Evolutionary conservation across 2,113 vertebrate genomes (phyloP).

Genomic region (Elgaria multicarinata): DNA sequence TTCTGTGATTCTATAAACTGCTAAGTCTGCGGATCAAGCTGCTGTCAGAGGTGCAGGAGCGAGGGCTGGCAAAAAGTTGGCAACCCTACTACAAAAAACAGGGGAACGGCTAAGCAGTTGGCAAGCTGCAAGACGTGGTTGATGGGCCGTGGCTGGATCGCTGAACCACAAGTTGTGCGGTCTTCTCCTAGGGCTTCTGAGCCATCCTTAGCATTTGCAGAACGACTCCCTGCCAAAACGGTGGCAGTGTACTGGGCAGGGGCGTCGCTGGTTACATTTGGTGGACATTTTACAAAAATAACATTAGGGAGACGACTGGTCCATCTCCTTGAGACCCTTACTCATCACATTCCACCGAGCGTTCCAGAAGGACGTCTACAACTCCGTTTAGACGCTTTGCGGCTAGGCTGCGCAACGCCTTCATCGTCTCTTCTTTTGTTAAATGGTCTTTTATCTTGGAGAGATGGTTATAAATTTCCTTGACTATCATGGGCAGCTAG

Average conservation of each 20-base stretch:
- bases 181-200: too few relatives aligned
- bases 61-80: neutral
- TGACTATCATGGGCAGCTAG: constrained; percentile 1
- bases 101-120: neutral
- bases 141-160: neutral
- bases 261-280: neutral
- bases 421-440: neutral
- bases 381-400: neutral
- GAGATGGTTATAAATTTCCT: neutral
- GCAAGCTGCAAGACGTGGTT: neutral
- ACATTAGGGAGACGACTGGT: neutral
- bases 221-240: neutral
- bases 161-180: too few relatives aligned
- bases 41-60: too few relatives aligned
- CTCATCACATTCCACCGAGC: neutral
- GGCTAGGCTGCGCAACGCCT: neutral
- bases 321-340: neutral
- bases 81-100: neutral
- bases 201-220: neutral
- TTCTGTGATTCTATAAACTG: too few relatives aligned
- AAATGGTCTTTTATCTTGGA: fast-evolving
- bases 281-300: neutral
- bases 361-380: neutral
- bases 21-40: too few relatives aligned
- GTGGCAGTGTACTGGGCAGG: too few relatives aligned